A percentile compares a stretch with the other conserved stretches of the same genome.
Conservation (phyloP, 2,113 vertebrate genomes). For the Polypterus bichir region DNA sequence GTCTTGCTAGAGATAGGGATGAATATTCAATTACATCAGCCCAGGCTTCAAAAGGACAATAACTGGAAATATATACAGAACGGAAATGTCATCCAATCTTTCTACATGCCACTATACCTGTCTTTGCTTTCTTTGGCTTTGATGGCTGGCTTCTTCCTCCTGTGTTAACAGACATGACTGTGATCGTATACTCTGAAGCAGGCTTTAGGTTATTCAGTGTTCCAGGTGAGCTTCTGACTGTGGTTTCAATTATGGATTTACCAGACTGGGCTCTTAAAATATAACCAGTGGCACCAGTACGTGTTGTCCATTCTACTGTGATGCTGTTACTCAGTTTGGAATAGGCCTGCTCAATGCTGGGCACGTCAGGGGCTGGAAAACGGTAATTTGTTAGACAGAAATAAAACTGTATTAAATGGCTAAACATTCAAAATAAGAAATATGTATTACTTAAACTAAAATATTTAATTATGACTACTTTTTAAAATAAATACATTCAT, state of each 20-base stretch:
- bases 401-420: no score
- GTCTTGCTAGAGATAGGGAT: no score
- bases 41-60: no score
- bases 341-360: conserved; percentile 61
- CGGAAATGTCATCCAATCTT: no score
- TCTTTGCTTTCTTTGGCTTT: conserved; percentile 45
- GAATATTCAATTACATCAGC: no score
- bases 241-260: conserved; percentile 53
- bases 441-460: no score
- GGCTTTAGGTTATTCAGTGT: conserved; percentile 59
- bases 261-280: conserved; percentile 54
- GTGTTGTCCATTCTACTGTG: conserved; percentile 69
- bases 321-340: conserved; percentile 79
- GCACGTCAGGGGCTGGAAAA: conserved; percentile 61
- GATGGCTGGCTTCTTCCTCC: conserved; percentile 73
- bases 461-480: no score
- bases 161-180: conserved; percentile 63
- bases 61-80: no score
- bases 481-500: no score
- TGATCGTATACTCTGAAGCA: conserved; percentile 63
- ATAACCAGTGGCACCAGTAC: conserved; percentile 65
- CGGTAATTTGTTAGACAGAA: background rate
- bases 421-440: no score
- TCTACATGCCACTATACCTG: conserved; percentile 48
- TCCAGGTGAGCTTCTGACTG: conserved; percentile 54